These are phyloP conservation scores for Oryzias celebensis DNA, from an alignment of 2,113 vertebrate species.

Conservation along the genomic window DNA sequence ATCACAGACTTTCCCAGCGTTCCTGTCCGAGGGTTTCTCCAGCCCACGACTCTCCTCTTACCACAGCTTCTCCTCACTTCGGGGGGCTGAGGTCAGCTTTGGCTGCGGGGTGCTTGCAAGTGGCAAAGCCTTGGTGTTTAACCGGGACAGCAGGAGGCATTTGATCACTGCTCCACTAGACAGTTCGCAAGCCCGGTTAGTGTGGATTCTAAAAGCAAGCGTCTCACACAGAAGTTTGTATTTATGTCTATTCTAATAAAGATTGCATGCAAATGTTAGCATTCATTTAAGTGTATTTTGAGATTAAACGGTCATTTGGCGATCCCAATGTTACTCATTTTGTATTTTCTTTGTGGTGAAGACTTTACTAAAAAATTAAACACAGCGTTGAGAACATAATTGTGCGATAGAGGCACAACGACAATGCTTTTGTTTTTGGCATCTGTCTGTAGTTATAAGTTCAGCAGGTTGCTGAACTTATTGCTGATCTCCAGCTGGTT, in stretches of 20 bases:
- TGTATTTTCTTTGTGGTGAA: too few species aligned
- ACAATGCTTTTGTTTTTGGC: slow-evolving; percentile 7
- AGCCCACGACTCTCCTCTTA: slow-evolving; percentile 94
- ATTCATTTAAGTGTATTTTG: too few species aligned
- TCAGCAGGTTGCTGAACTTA: slow-evolving; percentile 69
- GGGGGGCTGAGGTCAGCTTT: slow-evolving; percentile 96
- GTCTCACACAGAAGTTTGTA: too few species aligned
- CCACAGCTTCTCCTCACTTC: slow-evolving; percentile 95
- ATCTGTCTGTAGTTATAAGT: slow-evolving; percentile 45
- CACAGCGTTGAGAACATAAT: too few species aligned
- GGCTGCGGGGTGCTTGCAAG: slow-evolving; percentile 95
- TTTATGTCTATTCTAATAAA: too few species aligned
- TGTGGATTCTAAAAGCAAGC: too few species aligned
- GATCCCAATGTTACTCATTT: too few species aligned
- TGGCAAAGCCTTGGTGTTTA: slow-evolving; percentile 95
- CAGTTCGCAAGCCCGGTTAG: slow-evolving; percentile 94
- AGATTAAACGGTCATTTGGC: too few species aligned
- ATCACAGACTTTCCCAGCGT: slow-evolving; percentile 92
- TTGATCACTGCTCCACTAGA: slow-evolving; percentile 92
- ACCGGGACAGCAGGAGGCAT: slow-evolving; percentile 91
- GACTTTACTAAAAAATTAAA: too few species aligned
- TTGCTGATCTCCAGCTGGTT: slow-evolving; percentile 59
- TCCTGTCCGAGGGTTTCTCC: slow-evolving; percentile 93
- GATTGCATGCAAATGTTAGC: too few species aligned
- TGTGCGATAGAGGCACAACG: too few species aligned